A percentile compares a stretch with the other conserved stretches of the same genome.
Evolutionary conservation across 1,140 invertebrate genomes (phyloP).

Genomic region (Eufriesea mexicana): DNA sequence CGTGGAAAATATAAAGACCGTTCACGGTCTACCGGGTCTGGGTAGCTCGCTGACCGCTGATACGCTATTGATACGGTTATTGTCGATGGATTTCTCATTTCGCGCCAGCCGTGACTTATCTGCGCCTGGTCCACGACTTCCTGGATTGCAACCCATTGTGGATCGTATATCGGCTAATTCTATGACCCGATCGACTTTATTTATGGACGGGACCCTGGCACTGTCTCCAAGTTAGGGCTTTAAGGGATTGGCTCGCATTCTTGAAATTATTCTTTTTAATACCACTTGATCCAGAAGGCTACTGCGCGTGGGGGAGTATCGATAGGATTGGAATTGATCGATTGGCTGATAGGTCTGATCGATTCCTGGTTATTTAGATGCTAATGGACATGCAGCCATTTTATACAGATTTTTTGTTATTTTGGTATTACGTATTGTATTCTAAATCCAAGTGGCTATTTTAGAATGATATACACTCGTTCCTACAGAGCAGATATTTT

Average conservation of each 20-base stretch:
- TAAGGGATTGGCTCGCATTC: not conserved
- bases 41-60: not conserved
- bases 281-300: no score
- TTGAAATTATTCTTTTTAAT: not conserved
- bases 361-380: not conserved
- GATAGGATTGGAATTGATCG: not conserved
- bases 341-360: not conserved
- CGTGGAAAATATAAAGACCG: constrained; percentile 18
- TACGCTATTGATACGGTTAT: constrained; percentile 39
- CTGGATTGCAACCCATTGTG: not conserved
- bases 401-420: no score
- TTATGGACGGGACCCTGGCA: not conserved
- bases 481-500: no score
- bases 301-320: not conserved
- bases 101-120: not conserved
- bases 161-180: constrained; percentile 16
- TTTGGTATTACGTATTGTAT: no score
- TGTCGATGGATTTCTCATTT: constrained; percentile 26
- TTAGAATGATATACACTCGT: no score
- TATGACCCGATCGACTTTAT: not conserved
- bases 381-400: no score
- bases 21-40: constrained; percentile 35
- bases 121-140: not conserved
- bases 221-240: not conserved
- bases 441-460: no score